A percentile compares a stretch with the other conserved stretches of the same genome.
phyloP scores from a whole-genome alignment of 2,888 invertebrate genomes.

The Amblyjoppa proteus region DNA sequence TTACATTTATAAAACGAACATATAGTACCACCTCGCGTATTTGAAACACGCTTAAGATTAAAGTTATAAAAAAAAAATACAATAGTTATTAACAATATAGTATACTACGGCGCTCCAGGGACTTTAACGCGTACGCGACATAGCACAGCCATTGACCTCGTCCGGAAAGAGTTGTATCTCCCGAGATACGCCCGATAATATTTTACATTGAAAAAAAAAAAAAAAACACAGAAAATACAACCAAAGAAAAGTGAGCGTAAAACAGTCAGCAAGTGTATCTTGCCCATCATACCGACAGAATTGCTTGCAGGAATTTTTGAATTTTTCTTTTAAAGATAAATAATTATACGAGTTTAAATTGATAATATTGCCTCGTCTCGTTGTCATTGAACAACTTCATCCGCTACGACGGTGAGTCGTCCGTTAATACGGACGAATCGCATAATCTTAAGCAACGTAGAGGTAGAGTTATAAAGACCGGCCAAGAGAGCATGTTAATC shows the following conservation, averaged over 20 bases:
- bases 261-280: slow-evolving; percentile 5
- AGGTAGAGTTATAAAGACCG: slow-evolving; percentile 70
- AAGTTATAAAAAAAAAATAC: slow-evolving; percentile 4
- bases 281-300: slow-evolving; percentile 4
- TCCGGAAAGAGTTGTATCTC: slow-evolving; percentile 44
- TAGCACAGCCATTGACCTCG: slow-evolving; percentile 63
- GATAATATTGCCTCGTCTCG: slow-evolving; percentile 54
- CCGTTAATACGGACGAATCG: neutral
- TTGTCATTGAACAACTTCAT: slow-evolving; percentile 20
- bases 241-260: slow-evolving; percentile 1
- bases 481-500: slow-evolving; percentile 69
- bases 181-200: slow-evolving; percentile 27
- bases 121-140: slow-evolving; percentile 59
- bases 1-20: slow-evolving; percentile 15
- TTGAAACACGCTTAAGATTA: slow-evolving; percentile 8
- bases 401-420: neutral
- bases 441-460: slow-evolving; percentile 59
- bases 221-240: neutral
- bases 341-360: slow-evolving; percentile 45
- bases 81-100: slow-evolving; percentile 17
- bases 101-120: slow-evolving; percentile 45
- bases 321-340: slow-evolving; percentile 23
- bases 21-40: slow-evolving; percentile 14
- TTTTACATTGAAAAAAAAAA: slow-evolving; percentile 7
- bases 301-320: neutral